Conservation (phyloP, 2,888 invertebrate genomes). For the Salpingus planirostris region DNA sequence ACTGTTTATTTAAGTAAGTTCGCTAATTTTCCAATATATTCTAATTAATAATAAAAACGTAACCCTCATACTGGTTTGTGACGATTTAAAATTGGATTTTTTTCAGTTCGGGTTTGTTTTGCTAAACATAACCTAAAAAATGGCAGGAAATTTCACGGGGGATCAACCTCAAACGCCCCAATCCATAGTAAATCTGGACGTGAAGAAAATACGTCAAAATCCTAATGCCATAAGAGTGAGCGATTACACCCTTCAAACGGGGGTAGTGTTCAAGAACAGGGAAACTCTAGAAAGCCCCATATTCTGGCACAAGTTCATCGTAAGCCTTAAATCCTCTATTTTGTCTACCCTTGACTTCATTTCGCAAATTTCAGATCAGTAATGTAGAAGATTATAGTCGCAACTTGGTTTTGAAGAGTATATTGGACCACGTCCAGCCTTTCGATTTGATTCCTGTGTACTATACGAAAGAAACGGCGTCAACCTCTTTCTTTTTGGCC, state of each 20-base stretch:
- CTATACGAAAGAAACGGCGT: constrained; percentile 27
- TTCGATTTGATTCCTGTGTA: constrained; percentile 45
- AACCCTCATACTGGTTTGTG: too few relatives aligned
- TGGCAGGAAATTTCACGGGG: too few relatives aligned
- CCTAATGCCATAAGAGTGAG: constrained; percentile 7
- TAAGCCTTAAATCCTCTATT: constrained; percentile 17
- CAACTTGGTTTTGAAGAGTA: constrained; percentile 35
- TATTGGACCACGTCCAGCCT: constrained; percentile 42
- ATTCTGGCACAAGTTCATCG: constrained; percentile 31
- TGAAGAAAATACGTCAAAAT: constrained; percentile 8
- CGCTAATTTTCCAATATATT: too few relatives aligned
- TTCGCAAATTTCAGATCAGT: constrained; percentile 22
- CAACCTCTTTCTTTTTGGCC: constrained; percentile 43
- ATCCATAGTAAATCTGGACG: constrained; percentile 11
- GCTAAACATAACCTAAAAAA: too few relatives aligned
- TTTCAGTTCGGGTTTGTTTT: too few relatives aligned
- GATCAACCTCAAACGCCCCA: too few relatives aligned
- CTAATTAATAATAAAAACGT: too few relatives aligned
- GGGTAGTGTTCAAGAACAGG: constrained; percentile 9
- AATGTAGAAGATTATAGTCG: constrained; percentile 31
- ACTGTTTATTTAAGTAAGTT: too few relatives aligned
- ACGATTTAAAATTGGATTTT: too few relatives aligned
- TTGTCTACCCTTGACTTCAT: constrained; percentile 1
- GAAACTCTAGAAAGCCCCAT: constrained; percentile 18
- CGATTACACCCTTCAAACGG: constrained; percentile 2